Evolutionary conservation across 2,113 vertebrate genomes (phyloP).

Genomic region (Alethe diademata): DNA sequence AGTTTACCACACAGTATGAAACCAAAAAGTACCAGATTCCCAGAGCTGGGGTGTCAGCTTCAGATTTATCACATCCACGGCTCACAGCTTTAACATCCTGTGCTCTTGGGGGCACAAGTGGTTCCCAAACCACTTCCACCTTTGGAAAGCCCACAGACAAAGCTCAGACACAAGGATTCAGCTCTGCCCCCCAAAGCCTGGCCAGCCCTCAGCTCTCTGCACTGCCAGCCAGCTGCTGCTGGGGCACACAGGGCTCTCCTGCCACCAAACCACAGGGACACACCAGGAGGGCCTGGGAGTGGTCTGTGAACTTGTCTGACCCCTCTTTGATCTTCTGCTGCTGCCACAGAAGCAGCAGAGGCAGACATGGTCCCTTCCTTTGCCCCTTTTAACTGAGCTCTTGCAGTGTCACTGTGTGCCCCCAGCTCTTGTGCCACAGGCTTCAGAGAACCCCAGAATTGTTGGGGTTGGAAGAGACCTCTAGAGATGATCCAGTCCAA

Average conservation of each 20-base stretch:
- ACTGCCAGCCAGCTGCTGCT: background rate
- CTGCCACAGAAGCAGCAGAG: background rate
- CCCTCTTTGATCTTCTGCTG: background rate
- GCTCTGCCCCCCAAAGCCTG: background rate
- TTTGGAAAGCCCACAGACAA: background rate
- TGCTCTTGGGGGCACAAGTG: fast-evolving
- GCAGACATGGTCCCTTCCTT: background rate
- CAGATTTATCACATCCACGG: background rate
- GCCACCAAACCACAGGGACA: background rate
- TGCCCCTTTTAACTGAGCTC: background rate
- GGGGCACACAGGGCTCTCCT: background rate
- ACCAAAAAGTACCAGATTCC: background rate
- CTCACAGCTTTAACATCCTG: background rate
- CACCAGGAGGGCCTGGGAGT: background rate
- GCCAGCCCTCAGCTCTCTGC: background rate
- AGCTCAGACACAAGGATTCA: background rate
- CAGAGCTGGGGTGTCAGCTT: background rate
- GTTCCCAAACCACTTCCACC: background rate
- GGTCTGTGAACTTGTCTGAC: background rate
- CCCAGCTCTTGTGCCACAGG: background rate
- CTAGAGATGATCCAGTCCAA: background rate
- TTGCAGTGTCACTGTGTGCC: background rate
- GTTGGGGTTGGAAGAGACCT: background rate
- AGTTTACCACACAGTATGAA: background rate
- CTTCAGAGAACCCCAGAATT: background rate